Base-by-base conservation (phyloP, 2,888 invertebrate species). In the Latrodectus elegans region DNA sequence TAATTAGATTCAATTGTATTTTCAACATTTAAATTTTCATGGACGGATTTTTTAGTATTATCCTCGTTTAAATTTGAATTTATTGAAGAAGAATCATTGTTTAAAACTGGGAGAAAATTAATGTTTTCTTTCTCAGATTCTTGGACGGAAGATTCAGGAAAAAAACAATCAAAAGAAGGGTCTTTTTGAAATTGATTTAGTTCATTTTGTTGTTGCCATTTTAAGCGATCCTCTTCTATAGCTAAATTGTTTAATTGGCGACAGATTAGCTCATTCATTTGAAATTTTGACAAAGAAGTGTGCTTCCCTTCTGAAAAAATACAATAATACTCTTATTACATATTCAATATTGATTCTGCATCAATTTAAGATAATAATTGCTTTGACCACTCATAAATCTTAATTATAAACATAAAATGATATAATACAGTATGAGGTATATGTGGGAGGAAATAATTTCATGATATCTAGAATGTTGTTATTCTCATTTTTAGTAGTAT, bases 251-350 rank as follows among this genome's bases (percentile, higher is more conserved):
- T 81, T 38, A 86, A 14, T 8, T 86, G 86, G 17, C 53, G 71
- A 49, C 70, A 38, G 6, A 84, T 79, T 8, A 86, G 80, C 17
- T 80, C 76, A 53, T 76, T 53, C n/a, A 86, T 81, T 55, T 86
- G 49, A 15, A 60, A 60, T 53, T 71, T 76, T 4, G 86, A 76
- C 6, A 86, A 14, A 49, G 75, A 52, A 8, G 68, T 15, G 9
- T 51, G 64, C n/a, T 80, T 85, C 12, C 72, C 85, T 71, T 80
- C 85, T 85, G 64, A 26, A 78, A 85, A 64, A 75, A 64, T 10
- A n/a, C 3, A 68, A 51, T 22, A 60, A 52, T 12, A 9, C 65
- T 52, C 22, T 22, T 22, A 14, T 64, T 9, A 26, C 14, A 14
- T 10, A 60, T 15, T 12, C 26, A 0, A 73, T 11, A n/a, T 9